Base-by-base conservation (phyloP, 1,140 invertebrate species). In the Zaprionus capensis region DNA sequence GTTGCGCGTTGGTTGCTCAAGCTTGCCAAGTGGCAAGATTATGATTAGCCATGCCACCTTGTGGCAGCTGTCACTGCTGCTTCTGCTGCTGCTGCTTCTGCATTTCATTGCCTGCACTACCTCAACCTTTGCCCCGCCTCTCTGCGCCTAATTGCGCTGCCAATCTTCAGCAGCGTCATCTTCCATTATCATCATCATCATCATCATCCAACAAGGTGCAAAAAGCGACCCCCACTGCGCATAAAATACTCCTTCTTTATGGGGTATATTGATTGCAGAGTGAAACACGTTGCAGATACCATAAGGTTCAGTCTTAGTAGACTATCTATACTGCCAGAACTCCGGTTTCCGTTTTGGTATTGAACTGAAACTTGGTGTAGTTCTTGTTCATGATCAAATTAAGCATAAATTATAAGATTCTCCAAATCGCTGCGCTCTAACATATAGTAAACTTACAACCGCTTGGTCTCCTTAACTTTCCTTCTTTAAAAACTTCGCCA, bases 1-100 rank as follows among this genome's bases (percentile, higher is more conserved):
- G 78, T 76, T n/a, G 44, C 26, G 34, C 44, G 44, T 24, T 51
- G 41, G n/a, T 46, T 62, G 22, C 61, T 28, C 46, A 24, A 51
- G 41, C 46, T 51, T 6, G 11, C 11, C 46, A 51, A 51, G 46
- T 51, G 46, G 46, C 46, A 24, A 51, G 46, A 20, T 51, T 51
- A 24, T 24, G 46, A 22, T 51, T 51, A 51, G 46, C 46, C 53
- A 56, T 55, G 53, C 53, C 51, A 22, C 46, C 46, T 51, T 51
- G 46, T 44, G 41, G 41, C 46, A 51, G 46, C 17, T 11, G 46
- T 14, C 7, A 22, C 46, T 12, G 46, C 46, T 20, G 9, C 20
- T 20, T 0, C 44, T 11, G 44, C 44, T 20, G 44, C 20, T 20
- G 17, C 46, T 20, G 46, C 46, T 49, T 49, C 46, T 49, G 46